A percentile compares a stretch with the other conserved stretches of the same genome.
phyloP scores from a whole-genome alignment of 2,888 invertebrate species.

The Uropetala carovei region DNA sequence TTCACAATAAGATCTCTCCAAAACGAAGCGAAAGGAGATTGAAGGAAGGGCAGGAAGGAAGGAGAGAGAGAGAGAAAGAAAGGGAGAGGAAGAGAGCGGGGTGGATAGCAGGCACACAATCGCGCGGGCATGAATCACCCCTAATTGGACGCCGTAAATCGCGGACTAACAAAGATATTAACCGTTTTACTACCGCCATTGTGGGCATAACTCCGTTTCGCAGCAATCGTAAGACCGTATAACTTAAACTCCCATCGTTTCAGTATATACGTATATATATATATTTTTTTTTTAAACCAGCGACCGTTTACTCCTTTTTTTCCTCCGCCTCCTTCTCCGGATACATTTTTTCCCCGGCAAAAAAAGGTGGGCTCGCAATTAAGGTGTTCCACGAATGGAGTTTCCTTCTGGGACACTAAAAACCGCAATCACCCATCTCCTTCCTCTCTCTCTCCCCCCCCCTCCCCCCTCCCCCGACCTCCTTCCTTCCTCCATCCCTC shows the following conservation, averaged over 20 bases:
- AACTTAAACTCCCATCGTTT: conserved; percentile 25
- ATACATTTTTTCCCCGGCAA: not conserved
- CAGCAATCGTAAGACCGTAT: conserved; percentile 24
- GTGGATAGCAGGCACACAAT: not conserved
- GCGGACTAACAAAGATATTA: conserved; percentile 44
- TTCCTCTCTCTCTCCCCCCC: too few relatives aligned
- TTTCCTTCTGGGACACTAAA: conserved; percentile 35
- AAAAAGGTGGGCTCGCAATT: not conserved
- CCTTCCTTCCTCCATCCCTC: not conserved
- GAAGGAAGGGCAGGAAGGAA: not conserved
- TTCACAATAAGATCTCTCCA: not conserved
- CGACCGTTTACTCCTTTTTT: not conserved
- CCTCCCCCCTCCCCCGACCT: not conserved
- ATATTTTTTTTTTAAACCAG: not conserved
- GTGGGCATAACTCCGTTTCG: conserved; percentile 28
- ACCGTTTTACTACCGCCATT: not conserved
- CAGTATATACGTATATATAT: too few relatives aligned
- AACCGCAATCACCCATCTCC: conserved; percentile 17
- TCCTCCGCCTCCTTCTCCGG: not conserved
- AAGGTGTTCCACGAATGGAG: conserved; percentile 25
- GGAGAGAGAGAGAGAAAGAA: not conserved
- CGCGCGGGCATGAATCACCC: conserved; percentile 22
- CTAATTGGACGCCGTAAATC: conserved; percentile 39
- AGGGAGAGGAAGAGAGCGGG: not conserved
- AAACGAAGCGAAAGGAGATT: not conserved